Evolutionary conservation across 2,888 invertebrate genomes (phyloP), one percentile per base, ranked within the genome.

Genomic region (Petrolisthes cinctipes): DNA sequence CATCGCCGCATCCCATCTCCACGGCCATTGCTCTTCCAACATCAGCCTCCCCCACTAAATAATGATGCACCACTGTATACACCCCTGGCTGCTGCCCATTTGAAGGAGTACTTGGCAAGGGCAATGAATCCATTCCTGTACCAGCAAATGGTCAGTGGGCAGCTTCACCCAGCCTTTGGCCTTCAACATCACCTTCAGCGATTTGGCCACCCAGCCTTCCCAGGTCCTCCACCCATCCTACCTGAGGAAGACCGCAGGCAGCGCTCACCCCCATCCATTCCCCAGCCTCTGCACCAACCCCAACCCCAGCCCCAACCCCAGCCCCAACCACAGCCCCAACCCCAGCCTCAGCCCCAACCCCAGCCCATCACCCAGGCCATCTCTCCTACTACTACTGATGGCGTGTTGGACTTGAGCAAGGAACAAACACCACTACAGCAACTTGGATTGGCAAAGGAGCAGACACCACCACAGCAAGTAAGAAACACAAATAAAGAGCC

Each of bases 351-450:
- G 51, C 76, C 53, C 78, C 17, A 20, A 71, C 78, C 90, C 23
- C 82, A 86, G 53, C 54, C 76, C 66, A 78, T 56, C 14, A 23
- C 17, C 61, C 61, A 17, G 68, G 17, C 54, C 7, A 37, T 56
- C 81, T 11, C 54, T 66, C 75, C 83, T n/a, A 71, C 71, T 56
- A 83, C 82, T n/a, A 88, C 86, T 14, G 83, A 90, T 37, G 82
- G 90, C 75, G 91, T 92, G 4, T 85, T 92, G 84, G 92, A 92
- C 76, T 86, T 92, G 54, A 91, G 92, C 81, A 91, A 91, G 88
- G 90, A 91, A 17, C 90, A 90, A n/a, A 81, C 89, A 1, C 83
- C 83, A 17, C 86, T 82, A 14, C 83, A 88, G 51, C 82, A 89
- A 56, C 80, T 86, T n/a, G 73, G 81, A 17, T 1, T 79, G 86